Evolutionary conservation across 2,113 vertebrate species (phyloP).

Genomic region (Nothoprocta pentlandii): DNA sequence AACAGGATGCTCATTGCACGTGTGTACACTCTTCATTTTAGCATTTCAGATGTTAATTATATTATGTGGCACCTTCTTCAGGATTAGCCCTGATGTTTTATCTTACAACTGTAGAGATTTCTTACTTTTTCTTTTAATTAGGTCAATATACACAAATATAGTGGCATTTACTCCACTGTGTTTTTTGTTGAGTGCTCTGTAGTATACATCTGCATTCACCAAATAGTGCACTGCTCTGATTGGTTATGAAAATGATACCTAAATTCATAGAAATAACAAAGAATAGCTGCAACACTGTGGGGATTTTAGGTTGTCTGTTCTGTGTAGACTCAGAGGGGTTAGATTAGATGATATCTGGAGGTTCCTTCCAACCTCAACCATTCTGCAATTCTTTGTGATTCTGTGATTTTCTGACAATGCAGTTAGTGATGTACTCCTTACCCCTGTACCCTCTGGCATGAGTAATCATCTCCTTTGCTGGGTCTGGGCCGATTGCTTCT

Average conservation of each 20-base stretch:
- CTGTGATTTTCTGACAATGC: not conserved
- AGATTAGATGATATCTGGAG: no score
- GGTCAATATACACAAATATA: not conserved
- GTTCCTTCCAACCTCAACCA: no score
- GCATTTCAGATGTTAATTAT: conserved; percentile 15
- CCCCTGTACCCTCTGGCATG: not conserved
- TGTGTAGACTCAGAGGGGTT: not conserved
- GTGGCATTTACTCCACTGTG: not conserved
- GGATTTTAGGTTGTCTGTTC: not conserved
- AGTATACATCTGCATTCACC: not conserved
- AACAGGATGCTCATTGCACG: not conserved
- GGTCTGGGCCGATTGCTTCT: not conserved
- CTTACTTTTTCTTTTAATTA: not conserved
- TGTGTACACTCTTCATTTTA: not conserved
- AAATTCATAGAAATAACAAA: not conserved
- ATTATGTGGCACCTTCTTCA: not conserved
- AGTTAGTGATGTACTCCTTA: not conserved
- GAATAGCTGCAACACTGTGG: not conserved
- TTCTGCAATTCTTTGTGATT: no score
- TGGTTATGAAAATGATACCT: not conserved
- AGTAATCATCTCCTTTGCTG: not conserved
- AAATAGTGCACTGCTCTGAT: not conserved
- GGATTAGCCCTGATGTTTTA: not conserved
- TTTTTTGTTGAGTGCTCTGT: not conserved
- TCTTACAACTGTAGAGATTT: not conserved